Base-by-base conservation (phyloP, 2,888 invertebrate species). In the Ornithoptera alexandrae region DNA sequence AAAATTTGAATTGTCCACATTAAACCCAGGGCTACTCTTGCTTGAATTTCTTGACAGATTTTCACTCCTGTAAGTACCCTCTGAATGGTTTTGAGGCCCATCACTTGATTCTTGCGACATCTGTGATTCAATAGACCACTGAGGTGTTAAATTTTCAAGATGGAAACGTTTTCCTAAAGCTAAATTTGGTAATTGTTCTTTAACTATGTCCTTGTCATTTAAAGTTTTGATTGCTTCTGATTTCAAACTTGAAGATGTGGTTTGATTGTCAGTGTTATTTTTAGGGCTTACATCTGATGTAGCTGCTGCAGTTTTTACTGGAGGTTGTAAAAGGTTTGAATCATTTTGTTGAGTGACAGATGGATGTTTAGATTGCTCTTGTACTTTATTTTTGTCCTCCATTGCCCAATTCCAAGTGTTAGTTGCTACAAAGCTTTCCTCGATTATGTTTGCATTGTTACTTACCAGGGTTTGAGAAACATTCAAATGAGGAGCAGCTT, bases 71-170 rank as follows among this genome's bases (percentile, higher is more conserved):
- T 94, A 94, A 62, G 94, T 94, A 68, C 94, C 94, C 78, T 94
- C 94, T 15, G 94, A 94, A 17, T 94, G 94, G 64, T 94, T 94
- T 57, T 93, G 87, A 30, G 93, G 88, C 50, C 94, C 94, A 76
- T 95, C 95, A 72, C 94, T 94, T 2, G 94, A 95, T 76, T 94
- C 94, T 79, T 94, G 94, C 15, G 94, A 94, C 85, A 94, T 93
- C 81, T 95, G 94, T 53, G 94, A 94, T 79, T 95, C 95, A 68
- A 94, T 94, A 7, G 95, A 95, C 95, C 94, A 95, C 76, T 95
- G 94, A 2, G 94, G 94, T 24, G 94, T 88, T 75, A 90, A 79
- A 79, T 88, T 88, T 60, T 90, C 87, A 77, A 89, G 79, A 75
- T 91, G 86, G 70, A 88, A 84, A 59, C 90, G 83, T 73, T 89